Percentiles rank a stretch among this genome's conserved stretches.
Conservation (phyloP, 2,888 invertebrate species). For the Gandaritis pyraliata region DNA sequence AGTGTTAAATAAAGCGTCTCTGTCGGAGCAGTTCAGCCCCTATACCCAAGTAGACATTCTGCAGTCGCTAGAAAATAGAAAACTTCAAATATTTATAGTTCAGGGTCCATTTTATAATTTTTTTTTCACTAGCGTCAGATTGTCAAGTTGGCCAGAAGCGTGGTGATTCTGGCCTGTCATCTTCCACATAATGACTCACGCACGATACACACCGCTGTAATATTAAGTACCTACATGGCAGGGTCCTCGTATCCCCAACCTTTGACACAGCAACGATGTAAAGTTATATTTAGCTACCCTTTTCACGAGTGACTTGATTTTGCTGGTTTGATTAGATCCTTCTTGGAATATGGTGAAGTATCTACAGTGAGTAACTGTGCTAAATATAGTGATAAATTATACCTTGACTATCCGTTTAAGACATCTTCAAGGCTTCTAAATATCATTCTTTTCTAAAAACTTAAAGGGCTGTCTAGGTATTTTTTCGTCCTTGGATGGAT, state of each 20-base stretch:
- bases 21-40: neutral
- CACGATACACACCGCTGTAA: neutral
- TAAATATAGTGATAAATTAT: neutral
- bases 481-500: too few species aligned
- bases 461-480: too few species aligned
- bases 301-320: constrained; percentile 28
- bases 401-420: neutral
- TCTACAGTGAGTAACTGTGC: neutral
- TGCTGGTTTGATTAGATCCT: constrained; percentile 18
- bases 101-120: too few species aligned
- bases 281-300: constrained; percentile 26
- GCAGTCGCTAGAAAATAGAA: too few species aligned
- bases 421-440: too few species aligned
- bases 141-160: neutral
- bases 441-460: too few species aligned
- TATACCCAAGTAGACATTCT: too few species aligned
- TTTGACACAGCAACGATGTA: constrained; percentile 20
- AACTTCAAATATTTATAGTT: too few species aligned
- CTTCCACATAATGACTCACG: neutral
- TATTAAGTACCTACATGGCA: constrained; percentile 22
- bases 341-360: neutral
- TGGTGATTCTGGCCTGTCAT: neutral
- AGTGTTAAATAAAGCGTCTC: neutral
- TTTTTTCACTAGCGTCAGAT: too few species aligned
- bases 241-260: constrained; percentile 15